phyloP scores from a whole-genome alignment of 2,888 invertebrate species.

The Epirrhoe tristata region DNA sequence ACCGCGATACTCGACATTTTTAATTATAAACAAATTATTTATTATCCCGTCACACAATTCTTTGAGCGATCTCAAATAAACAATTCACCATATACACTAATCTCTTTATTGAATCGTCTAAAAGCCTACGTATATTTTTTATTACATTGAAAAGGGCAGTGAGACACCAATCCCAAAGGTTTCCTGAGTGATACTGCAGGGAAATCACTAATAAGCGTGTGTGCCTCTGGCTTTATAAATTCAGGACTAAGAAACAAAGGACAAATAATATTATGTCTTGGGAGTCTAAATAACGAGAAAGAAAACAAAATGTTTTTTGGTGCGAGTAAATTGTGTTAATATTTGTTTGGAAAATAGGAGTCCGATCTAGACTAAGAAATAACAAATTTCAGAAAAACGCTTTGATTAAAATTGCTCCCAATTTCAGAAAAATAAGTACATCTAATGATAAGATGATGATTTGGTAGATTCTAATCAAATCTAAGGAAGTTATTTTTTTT shows the following conservation, averaged over 20 bases:
- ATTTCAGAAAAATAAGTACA: too few species aligned
- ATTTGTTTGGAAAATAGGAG: background rate
- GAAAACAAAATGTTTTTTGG: constrained; percentile 3
- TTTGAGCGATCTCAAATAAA: constrained; percentile 10
- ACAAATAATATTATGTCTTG: constrained; percentile 16
- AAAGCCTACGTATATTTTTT: constrained; percentile 18
- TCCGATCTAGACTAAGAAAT: background rate
- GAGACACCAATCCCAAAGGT: constrained; percentile 11
- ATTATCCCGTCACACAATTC: too few species aligned
- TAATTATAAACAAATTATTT: too few species aligned
- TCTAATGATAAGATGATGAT: too few species aligned
- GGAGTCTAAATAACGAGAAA: background rate
- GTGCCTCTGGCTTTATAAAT: constrained; percentile 22
- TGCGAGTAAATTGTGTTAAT: background rate
- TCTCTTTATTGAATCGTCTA: constrained; percentile 12
- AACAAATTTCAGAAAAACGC: too few species aligned
- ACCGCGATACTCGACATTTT: too few species aligned
- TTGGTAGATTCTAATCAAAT: too few species aligned
- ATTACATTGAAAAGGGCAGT: constrained; percentile 20
- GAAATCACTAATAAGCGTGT: constrained; percentile 57
- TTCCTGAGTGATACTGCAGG: constrained; percentile 48
- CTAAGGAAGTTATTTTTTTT: too few species aligned
- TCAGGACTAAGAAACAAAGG: constrained; percentile 21
- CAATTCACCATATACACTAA: constrained; percentile 15
- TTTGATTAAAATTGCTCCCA: too few species aligned